These are phyloP conservation scores for Pocota personata DNA, from an alignment of 2,888 invertebrate genomes.

Conservation along the genomic window DNA sequence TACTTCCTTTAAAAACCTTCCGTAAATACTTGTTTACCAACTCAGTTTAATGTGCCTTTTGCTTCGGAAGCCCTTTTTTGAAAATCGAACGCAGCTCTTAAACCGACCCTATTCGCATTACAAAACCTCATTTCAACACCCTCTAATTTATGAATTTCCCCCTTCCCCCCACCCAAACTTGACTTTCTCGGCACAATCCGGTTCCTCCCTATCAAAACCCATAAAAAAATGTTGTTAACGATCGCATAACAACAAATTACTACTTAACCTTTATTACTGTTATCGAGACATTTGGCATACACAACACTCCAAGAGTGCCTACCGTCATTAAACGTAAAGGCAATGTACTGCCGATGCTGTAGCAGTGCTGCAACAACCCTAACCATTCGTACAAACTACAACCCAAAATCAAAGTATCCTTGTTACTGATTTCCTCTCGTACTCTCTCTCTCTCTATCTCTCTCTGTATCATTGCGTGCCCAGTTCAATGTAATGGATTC, in stretches of 20 bases:
- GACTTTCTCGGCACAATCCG: neutral
- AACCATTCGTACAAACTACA: neutral
- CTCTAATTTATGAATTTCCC: slow-evolving; percentile 37
- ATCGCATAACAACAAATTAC: slow-evolving; percentile 70
- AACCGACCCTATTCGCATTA: neutral
- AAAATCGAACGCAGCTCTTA: neutral
- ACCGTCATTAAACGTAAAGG: slow-evolving; percentile 35
- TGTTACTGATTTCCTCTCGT: slow-evolving; percentile 31
- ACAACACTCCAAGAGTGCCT: slow-evolving; percentile 35
- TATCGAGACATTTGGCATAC: slow-evolving; percentile 66
- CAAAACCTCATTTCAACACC: slow-evolving; percentile 4
- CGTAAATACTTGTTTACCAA: slow-evolving; percentile 5
- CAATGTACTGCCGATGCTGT: slow-evolving; percentile 14
- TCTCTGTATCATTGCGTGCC: slow-evolving; percentile 3
- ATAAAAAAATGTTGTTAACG: slow-evolving; percentile 68
- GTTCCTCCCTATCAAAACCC: slow-evolving; percentile 20
- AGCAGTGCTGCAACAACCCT: slow-evolving; percentile 19
- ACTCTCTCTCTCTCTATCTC: neutral
- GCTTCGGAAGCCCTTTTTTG: neutral
- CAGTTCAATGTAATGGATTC: slow-evolving; percentile 52
- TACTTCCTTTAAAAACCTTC: neutral
- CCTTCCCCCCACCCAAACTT: neutral
- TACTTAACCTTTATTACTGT: slow-evolving; percentile 70
- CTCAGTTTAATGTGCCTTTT: neutral
- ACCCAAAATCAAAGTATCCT: slow-evolving; percentile 33